Percentiles rank a stretch among this genome's conserved stretches.
These are phyloP conservation scores for Pseudomugil gertrudae DNA, from an alignment of 2,797 vertebrate genomes.

Conservation along the genomic window DNA sequence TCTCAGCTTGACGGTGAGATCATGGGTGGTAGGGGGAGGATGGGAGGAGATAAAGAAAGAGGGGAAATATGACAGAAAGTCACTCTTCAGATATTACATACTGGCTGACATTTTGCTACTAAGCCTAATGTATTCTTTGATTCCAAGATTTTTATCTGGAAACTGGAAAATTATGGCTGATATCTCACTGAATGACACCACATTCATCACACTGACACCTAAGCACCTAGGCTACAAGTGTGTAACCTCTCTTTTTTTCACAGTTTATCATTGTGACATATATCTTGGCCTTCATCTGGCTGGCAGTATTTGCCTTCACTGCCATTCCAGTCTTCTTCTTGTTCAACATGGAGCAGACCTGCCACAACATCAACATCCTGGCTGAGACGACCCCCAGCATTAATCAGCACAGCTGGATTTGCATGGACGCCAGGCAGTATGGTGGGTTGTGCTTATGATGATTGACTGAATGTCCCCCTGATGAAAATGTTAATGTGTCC, in stretches of 20 bases:
- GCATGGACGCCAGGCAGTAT: constrained; percentile 95
- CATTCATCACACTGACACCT: constrained; percentile 42
- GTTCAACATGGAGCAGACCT: constrained; percentile 96
- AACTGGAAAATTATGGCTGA: constrained; percentile 34
- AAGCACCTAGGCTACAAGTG: constrained; percentile 5
- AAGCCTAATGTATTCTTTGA: constrained; percentile 29
- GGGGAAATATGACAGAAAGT: constrained; percentile 18
- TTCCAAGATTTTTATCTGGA: constrained; percentile 13
- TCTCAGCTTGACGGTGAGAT: constrained; percentile 94
- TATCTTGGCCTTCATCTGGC: constrained; percentile 92
- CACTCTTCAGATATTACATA: constrained; percentile 24
- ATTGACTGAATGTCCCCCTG: constrained; percentile 46
- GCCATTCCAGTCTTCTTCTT: constrained; percentile 95
- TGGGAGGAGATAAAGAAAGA: background rate
- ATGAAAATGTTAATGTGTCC: constrained; percentile 62
- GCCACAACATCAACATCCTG: constrained; percentile 91
- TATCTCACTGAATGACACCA: constrained; percentile 30
- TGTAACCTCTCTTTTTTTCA: constrained; percentile 52
- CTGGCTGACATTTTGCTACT: constrained; percentile 27
- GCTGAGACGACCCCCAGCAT: constrained; percentile 91
- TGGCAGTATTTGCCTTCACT: constrained; percentile 91
- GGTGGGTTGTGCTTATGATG: constrained; percentile 82
- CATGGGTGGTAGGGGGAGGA: constrained; percentile 57
- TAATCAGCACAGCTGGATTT: constrained; percentile 84
- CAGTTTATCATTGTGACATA: constrained; percentile 97